These are phyloP conservation scores for Sebastes minor DNA, from an alignment of 2,797 vertebrate genomes.

Conservation along the genomic window DNA sequence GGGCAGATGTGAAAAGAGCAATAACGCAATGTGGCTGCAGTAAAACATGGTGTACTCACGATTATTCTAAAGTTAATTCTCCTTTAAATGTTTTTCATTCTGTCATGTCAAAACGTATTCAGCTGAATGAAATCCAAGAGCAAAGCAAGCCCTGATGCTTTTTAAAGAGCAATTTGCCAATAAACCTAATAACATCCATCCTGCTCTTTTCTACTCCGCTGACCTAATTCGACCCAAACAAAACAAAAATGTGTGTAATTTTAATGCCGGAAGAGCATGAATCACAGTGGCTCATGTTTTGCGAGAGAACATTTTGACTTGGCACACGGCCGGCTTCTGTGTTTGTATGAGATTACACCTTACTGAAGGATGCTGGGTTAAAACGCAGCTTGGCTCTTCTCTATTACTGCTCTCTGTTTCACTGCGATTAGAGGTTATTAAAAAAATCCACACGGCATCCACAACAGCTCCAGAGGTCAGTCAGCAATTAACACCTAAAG, in stretches of 20 bases:
- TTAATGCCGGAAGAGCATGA: constrained; percentile 30
- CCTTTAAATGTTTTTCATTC: constrained; percentile 4
- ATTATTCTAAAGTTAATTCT: constrained; percentile 22
- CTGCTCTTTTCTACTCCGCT: constrained; percentile 8
- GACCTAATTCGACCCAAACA: constrained; percentile 47
- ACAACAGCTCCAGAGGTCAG: constrained; percentile 63
- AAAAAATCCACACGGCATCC: constrained; percentile 49
- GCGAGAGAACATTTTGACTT: constrained; percentile 32
- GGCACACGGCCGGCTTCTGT: constrained; percentile 13
- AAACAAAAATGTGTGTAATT: constrained; percentile 33
- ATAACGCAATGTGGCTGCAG: not conserved
- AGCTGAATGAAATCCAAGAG: not conserved
- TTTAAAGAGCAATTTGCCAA: not conserved
- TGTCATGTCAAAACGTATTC: not conserved
- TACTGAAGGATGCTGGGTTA: constrained; percentile 56
- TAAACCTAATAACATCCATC: constrained; percentile 2
- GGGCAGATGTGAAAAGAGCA: constrained; percentile 11
- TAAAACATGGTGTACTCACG: not conserved
- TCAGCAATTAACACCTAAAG: constrained; percentile 73
- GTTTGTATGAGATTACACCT: constrained; percentile 65
- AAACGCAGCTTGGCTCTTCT: constrained; percentile 51
- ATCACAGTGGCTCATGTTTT: constrained; percentile 47
- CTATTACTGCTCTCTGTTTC: constrained; percentile 57
- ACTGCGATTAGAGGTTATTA: constrained; percentile 69
- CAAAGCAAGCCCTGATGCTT: not conserved